Conservation (phyloP, 2,888 invertebrate genomes). For the Autographa gamma region DNA sequence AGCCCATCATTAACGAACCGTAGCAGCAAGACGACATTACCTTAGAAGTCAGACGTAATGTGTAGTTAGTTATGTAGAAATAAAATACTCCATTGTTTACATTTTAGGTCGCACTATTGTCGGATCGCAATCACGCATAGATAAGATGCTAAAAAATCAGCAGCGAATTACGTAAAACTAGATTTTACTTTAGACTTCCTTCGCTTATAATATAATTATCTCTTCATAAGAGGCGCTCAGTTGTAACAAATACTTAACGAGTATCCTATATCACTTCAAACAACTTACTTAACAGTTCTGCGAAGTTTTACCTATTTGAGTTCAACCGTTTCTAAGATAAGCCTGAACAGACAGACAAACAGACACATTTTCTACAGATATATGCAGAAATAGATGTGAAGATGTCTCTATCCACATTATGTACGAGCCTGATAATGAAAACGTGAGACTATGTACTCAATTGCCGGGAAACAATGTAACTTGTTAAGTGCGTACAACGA, state of each 20-base stretch:
- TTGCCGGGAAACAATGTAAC: conserved; percentile 66
- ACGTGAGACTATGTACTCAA: conserved; percentile 63
- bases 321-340: not conserved
- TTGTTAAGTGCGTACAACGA: conserved; percentile 64
- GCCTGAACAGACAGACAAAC: not conserved
- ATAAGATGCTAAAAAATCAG: conserved; percentile 58
- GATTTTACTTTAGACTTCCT: not conserved
- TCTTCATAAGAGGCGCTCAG: too few relatives aligned
- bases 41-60: conserved; percentile 11
- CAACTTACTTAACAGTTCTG: not conserved
- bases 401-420: conserved; percentile 58
- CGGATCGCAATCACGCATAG: conserved; percentile 58
- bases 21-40: conserved; percentile 32
- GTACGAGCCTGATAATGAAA: conserved; percentile 58
- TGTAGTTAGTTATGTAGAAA: conserved; percentile 21
- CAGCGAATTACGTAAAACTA: conserved; percentile 55
- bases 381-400: conserved; percentile 45
- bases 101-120: conserved; percentile 63
- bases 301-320: not conserved
- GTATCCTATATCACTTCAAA: not conserved
- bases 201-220: not conserved
- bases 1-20: conserved; percentile 13
- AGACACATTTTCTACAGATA: not conserved
- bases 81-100: conserved; percentile 56
- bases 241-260: not conserved